These are phyloP conservation scores for Microctonus aethiopoides DNA, from an alignment of 2,888 invertebrate species.

Conservation along the genomic window DNA sequence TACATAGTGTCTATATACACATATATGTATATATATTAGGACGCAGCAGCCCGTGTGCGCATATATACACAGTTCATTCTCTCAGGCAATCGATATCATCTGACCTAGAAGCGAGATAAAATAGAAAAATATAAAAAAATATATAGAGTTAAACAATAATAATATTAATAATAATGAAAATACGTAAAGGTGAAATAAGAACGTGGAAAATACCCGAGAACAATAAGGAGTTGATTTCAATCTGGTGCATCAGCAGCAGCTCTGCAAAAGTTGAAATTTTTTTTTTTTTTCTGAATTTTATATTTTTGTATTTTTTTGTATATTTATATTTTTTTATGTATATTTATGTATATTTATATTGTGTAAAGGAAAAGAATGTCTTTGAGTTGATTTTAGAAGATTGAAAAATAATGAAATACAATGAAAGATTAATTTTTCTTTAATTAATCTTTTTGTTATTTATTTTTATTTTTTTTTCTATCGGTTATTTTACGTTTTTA, in stretches of 20 bases:
- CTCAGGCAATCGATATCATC: constrained; percentile 43
- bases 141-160: constrained; percentile 7
- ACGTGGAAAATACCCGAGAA: neutral
- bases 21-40: constrained; percentile 5
- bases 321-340: no score
- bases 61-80: constrained; percentile 22
- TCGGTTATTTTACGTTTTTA: no score
- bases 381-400: no score
- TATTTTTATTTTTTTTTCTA: no score
- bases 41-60: constrained; percentile 14
- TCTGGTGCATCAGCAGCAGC: neutral
- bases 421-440: no score
- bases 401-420: no score
- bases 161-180: neutral
- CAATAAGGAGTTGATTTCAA: neutral
- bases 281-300: no score
- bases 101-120: constrained; percentile 44
- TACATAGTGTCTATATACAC: constrained; percentile 16
- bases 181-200: neutral
- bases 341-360: no score
- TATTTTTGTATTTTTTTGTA: no score
- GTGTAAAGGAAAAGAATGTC: no score
- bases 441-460: no score
- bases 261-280: neutral
- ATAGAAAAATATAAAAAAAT: no score